These are phyloP conservation scores for Aphaenogaster floridana DNA, from an alignment of 1,140 invertebrate genomes.

Conservation along the genomic window DNA sequence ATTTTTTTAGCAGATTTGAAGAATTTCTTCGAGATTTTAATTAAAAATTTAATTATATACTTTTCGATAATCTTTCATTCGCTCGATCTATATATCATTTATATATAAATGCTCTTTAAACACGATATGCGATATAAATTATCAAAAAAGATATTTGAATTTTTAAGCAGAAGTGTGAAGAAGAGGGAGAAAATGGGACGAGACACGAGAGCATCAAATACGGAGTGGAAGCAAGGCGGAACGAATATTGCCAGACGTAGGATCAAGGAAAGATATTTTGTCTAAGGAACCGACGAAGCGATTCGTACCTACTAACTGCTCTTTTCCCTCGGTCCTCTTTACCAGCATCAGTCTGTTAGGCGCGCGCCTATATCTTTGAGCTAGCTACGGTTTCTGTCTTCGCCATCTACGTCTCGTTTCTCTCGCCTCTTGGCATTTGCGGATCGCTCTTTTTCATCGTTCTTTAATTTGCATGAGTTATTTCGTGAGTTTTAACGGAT, in stretches of 20 bases:
- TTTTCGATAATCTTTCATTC: neutral
- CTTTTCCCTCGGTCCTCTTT: slow-evolving; percentile 64
- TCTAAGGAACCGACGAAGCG: slow-evolving; percentile 70
- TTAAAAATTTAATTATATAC: neutral
- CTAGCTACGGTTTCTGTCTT: slow-evolving; percentile 65
- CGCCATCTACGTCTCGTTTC: slow-evolving; percentile 15
- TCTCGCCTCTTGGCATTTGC: slow-evolving; percentile 21
- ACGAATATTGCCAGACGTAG: slow-evolving; percentile 36
- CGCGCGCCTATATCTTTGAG: slow-evolving; percentile 71
- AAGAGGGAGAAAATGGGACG: neutral
- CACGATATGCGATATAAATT: neutral
- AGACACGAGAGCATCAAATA: neutral
- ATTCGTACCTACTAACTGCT: slow-evolving; percentile 67
- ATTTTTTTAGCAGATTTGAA: neutral
- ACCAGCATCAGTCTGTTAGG: slow-evolving; percentile 64
- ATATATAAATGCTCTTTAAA: neutral
- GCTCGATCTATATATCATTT: neutral
- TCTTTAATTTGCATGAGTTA: slow-evolving; percentile 63
- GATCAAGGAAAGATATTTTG: slow-evolving; percentile 68
- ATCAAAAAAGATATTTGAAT: neutral
- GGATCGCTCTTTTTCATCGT: slow-evolving; percentile 56
- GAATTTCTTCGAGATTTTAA: neutral
- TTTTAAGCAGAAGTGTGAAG: neutral
- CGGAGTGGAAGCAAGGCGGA: slow-evolving; percentile 26
- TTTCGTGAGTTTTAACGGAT: slow-evolving; percentile 45